Base-by-base conservation (phyloP, 2,113 vertebrate genomes). In the Megaptera novaeangliae region DNA sequence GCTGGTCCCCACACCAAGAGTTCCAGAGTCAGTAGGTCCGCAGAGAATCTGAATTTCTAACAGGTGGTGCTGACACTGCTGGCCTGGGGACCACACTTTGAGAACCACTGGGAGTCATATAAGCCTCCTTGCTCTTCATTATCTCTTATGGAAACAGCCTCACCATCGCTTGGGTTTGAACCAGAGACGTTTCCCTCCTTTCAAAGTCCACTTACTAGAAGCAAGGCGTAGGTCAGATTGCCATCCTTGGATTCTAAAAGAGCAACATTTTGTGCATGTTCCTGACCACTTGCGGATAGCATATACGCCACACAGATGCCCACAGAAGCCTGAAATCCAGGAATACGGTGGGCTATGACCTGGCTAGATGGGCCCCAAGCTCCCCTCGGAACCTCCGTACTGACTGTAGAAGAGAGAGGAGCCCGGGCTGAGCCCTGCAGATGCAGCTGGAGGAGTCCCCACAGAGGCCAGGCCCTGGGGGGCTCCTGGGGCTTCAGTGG, bases 251-350 rank as follows among this genome's bases (percentile, higher is more conserved):
- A 74, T 61, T 31, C 82, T 25, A 87, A 7, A 8, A 29, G 23
- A 55, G 39, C 29, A 41, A 34, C 2, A 1, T 0, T 8, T 63
- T 34, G 8, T 15, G 34, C 23, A 23, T 2, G 36, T 11, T 7
- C 0, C 2, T 12, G n/a, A 52, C 52, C 17, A n/a, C 21, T 20
- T 64, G 11, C 2, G 23, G 29, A 36, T 0, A n/a, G 15, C n/a
- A 12, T 0, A 0, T 6, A 10, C 2, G 12, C 31, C 57, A 34
- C 1, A 2, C 0, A 4, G 49, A 39, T 25, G 25, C 25, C 20
- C 17, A 8, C 34, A 6, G 9, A 21, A 29, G 55, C 18, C 71
- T 9, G 78, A 10, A 23, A 57, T 34, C n/a, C 31, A 68, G 59
- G 39, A 36, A 66, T 23, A 61, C n/a, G 29, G 44, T 10, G 2